Evolutionary conservation across 2,888 invertebrate species (phyloP), one percentile per base, ranked within the genome.

Genomic region (Uropetala carovei): DNA sequence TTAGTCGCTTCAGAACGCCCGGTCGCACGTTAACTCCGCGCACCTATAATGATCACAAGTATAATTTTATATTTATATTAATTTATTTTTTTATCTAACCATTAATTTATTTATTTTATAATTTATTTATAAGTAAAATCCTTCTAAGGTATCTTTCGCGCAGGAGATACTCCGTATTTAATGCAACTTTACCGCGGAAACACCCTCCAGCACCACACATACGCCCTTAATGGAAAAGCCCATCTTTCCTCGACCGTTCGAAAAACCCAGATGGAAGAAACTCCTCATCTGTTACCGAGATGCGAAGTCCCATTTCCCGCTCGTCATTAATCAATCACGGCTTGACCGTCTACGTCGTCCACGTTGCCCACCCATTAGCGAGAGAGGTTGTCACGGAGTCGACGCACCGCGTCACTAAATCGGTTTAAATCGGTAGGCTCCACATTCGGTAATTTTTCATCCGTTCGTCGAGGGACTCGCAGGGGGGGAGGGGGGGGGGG

Each of bases 341-440:
- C 75, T n/a, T 75, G 75, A 75, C 75, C 75, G 75, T 22, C 68
- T 18, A n/a, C 22, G 68, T 68, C 68, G n/a, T 18, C n/a, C 18
- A 68, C 68, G 68, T 30, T 9, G 18, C 43, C 43, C 64, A 14
- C 64, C 89, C 89, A 89, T 89, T 89, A 89, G 89, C 64, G 89
- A 30, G 89, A 30, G 89, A 64, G 60, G 89, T 64, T 64, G 89
- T 89, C 89, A 68, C 64, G 89, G 64, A 60, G 89, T 68, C 89
- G 89, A 89, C 89, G 89, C 89, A 64, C 89, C n/a, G 43, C 64
- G 64, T 30, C 89, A 64, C 89, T 89, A 89, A 89, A 89, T 89
- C 89, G 64, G 89, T 89, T 64, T 64, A 68, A 89, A 89, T 89
- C 64, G 89, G 68, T 60, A 68, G 89, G 64, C 60, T 43, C 64